Evolutionary conservation across 2,888 invertebrate genomes (phyloP).

Genomic region (Piscicola geometra): DNA sequence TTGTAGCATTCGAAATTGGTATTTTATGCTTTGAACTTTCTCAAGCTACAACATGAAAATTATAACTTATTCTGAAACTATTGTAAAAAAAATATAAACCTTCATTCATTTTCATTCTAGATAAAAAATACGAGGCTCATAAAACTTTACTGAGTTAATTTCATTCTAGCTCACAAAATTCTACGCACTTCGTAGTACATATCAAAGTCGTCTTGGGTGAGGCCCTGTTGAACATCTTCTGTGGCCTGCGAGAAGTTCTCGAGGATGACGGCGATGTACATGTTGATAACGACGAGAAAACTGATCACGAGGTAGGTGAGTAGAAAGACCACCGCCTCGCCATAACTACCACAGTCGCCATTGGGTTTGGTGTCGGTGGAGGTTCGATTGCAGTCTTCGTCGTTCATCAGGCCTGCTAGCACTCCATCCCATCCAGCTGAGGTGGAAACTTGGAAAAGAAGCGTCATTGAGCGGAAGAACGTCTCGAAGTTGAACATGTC

Average conservation of each 20-base stretch:
- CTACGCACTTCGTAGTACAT: slow-evolving; percentile 83
- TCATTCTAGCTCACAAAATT: not conserved
- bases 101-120: no score
- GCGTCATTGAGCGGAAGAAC: slow-evolving; percentile 94
- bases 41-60: no score
- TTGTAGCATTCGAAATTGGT: no score
- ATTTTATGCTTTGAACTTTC: no score
- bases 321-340: slow-evolving; percentile 88
- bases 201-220: slow-evolving; percentile 97
- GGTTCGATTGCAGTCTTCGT: slow-evolving; percentile 37
- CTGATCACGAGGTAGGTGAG: slow-evolving; percentile 94
- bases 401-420: slow-evolving; percentile 89
- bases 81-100: no score
- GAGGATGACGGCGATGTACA: slow-evolving; percentile 99
- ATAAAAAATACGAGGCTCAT: not conserved
- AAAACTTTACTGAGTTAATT: not conserved
- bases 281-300: slow-evolving; percentile 97
- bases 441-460: slow-evolving; percentile 77
- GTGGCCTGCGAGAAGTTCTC: slow-evolving; percentile 98
- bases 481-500: slow-evolving; percentile 96
- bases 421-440: slow-evolving; percentile 84
- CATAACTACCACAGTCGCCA: slow-evolving; percentile 80
- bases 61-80: no score
- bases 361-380: slow-evolving; percentile 39
- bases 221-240: slow-evolving; percentile 75